Evolutionary conservation across 2,888 invertebrate species (phyloP).

Genomic region (Drosophila helvetica): DNA sequence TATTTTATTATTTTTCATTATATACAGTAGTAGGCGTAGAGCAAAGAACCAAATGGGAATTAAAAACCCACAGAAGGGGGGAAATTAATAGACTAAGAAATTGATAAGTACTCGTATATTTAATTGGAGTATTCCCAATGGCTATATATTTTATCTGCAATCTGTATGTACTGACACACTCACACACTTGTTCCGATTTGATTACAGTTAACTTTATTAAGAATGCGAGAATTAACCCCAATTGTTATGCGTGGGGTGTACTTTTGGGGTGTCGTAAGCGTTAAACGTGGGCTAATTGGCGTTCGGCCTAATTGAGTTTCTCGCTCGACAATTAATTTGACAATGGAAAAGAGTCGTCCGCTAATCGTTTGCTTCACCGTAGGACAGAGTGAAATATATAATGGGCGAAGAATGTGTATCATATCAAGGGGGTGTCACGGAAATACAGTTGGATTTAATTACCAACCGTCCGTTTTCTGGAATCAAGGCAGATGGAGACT

Average conservation of each 20-base stretch:
- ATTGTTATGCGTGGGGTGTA: constrained; percentile 4
- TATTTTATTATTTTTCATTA: too few relatives aligned
- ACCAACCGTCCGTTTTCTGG: not conserved
- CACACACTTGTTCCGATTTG: not conserved
- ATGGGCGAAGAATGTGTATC: not conserved
- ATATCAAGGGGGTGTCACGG: not conserved
- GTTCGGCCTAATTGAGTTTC: constrained; percentile 43
- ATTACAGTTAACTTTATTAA: not conserved
- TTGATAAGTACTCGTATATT: not conserved
- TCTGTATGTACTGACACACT: not conserved
- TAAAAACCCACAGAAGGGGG: not conserved
- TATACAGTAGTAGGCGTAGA: not conserved
- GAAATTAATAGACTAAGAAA: not conserved
- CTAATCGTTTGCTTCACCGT: constrained; percentile 22
- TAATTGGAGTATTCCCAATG: not conserved
- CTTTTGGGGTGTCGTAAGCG: constrained; percentile 19
- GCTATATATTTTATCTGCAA: not conserved
- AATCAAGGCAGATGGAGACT: too few relatives aligned
- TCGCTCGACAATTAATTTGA: constrained; percentile 42
- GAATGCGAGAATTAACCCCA: not conserved
- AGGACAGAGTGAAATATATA: not conserved
- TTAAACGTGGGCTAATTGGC: constrained; percentile 35
- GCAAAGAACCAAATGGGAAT: not conserved
- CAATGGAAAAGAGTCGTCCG: constrained; percentile 17
- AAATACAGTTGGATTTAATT: not conserved